Evolutionary conservation across 2,888 invertebrate genomes (phyloP), one percentile per base, ranked within the genome.

Genomic region (Lasiommata megera): DNA sequence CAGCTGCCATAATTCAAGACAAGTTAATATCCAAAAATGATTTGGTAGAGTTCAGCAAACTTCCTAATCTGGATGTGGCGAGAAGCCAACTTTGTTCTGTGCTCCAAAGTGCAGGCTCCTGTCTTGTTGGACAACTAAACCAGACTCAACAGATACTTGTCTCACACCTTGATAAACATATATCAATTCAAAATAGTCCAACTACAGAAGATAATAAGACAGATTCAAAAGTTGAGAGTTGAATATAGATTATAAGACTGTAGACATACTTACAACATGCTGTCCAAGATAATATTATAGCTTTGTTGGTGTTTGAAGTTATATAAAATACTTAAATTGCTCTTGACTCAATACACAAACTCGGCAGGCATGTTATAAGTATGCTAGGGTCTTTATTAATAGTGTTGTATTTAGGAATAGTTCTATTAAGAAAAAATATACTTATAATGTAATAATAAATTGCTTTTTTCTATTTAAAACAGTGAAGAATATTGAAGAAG

Each of bases 1-100:
- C 81, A 95, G 95, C 93, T 77, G 96, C 94, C n/a, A 93, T 96
- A 60, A 91, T 95, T 51, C 93, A 96, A 69, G 93, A 94, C 46
- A 92, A 88, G 57, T 79, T 96, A 28, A 69, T 96, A 66, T 94
- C 93, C 61, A 92, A 92, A 65, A 94, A 94, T 73, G 95, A 96
- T 69, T 83, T 96, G 29, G 70, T 94, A 23, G 88, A 92, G 66
- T 95, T 93, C 68, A 93, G 94, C 56, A 82, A 91, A 71, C 85
- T 95, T 73, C 93, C 94, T 0, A 93, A 92, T 72, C 74, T 96
- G 47, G 92, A 93, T 68, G 84, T 92, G 16, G 93, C 93, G 0
- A 93, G 94, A 73, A 93, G 94, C 54, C 93, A 93, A 67, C 83
- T 97, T 50, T 95, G 96, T 59, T 92, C 94, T 51, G 92, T 94